Base-by-base conservation (phyloP, 2,113 vertebrate species). In the Symphodus melops region DNA sequence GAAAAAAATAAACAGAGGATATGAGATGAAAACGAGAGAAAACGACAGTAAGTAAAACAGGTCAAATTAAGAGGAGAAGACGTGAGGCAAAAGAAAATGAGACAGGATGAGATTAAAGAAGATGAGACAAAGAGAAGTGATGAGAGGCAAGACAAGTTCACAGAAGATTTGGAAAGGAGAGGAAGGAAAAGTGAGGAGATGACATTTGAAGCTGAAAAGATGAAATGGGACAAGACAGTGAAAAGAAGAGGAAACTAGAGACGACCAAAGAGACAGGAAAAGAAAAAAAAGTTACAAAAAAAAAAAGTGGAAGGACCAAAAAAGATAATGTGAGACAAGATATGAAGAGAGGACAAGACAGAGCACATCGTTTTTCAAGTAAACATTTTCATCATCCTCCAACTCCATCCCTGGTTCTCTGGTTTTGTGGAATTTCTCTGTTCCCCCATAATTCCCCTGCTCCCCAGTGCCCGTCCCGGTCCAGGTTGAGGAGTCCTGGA, bases 401-500 rank as follows among this genome's bases (percentile, higher is more conserved):
- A 25, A 7, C 17, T 55, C 36, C 25, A 10, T 21, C 7, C 54
- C 37, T 48, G 6, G 17, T 54, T 58, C 28, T n/a, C 61, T 49
- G 21, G n/a, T 65, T 54, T 42, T 36, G 44, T 9, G n/a, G 48
- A 51, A n/a, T 3, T 53, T 48, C 48, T 25, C 20, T 23, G 14
- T 72, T 54, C 44, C 16, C 51, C 7, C 19, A 16, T 66, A 14
- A 46, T 81, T 81, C 79, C 54, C 46, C 54, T 1, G 49, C 72
- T 85, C 85, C 75, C 68, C 48, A 44, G 75, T 72, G 72, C 72
- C 69, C 17, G 21, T 48, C 62, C 71, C 60, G 79, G 70, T 69
- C 83, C 68, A 75, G 80, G 75, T 77, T 44, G 71, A 19, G 37
- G 69, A 60, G 62, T 87, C 75, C 76, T 72, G 77, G 59, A 71